Conservation (phyloP, 2,113 vertebrate genomes). For the Macrotis lagotis region DNA sequence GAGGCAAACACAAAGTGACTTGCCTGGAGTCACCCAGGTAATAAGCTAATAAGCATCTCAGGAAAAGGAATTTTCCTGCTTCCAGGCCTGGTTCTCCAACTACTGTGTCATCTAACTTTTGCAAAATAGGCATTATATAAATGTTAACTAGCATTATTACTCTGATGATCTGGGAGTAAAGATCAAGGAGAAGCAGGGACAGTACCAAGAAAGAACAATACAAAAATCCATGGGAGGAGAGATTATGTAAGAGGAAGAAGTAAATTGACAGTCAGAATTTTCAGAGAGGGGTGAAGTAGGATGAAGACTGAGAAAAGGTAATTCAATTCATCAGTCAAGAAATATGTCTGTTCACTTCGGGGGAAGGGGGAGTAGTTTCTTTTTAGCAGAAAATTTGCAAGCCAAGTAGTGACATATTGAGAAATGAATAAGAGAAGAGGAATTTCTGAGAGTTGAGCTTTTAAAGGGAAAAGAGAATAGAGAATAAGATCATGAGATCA, state of each 20-base stretch:
- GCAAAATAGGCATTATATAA: background rate
- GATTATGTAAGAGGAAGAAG: background rate
- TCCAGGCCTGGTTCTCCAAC: background rate
- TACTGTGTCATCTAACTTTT: background rate
- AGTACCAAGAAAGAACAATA: background rate
- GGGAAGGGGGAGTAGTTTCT: background rate
- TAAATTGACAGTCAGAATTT: background rate
- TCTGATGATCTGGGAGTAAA: background rate
- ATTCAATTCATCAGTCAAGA: background rate
- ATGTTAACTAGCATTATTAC: background rate
- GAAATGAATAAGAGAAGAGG: background rate
- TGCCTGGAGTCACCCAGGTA: too few relatives aligned
- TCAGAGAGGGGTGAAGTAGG: background rate
- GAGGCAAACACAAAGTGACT: too few relatives aligned
- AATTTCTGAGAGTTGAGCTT: background rate
- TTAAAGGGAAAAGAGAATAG: background rate
- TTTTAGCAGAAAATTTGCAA: background rate
- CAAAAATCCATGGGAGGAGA: background rate
- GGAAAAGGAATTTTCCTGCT: background rate
- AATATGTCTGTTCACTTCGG: background rate
- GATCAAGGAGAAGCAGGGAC: background rate
- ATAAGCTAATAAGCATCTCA: background rate
- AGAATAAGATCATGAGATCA: background rate
- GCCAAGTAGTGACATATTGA: background rate
- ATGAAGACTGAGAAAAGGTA: background rate